A percentile compares a stretch with the other conserved stretches of the same genome.
These are phyloP conservation scores for Trissolcus basalis DNA, from an alignment of 1,140 invertebrate genomes.

Conservation along the genomic window DNA sequence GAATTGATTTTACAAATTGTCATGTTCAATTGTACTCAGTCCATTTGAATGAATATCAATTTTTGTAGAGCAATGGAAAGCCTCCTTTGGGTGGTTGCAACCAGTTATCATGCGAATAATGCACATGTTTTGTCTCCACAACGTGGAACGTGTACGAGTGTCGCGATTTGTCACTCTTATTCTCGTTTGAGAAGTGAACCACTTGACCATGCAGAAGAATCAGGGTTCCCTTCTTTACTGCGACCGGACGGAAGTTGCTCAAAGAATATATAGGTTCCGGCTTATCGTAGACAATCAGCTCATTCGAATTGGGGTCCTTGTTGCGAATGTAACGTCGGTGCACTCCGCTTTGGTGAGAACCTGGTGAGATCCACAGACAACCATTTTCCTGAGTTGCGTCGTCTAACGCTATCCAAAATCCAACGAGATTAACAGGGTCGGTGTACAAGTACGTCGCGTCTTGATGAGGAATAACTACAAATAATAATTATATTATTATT, in stretches of 20 bases:
- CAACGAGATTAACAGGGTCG: conserved; percentile 84
- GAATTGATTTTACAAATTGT: no score
- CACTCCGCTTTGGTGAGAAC: conserved; percentile 90
- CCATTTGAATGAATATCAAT: conserved; percentile 45
- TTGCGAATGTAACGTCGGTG: conserved; percentile 85
- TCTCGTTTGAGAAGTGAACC: conserved; percentile 93
- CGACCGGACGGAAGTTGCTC: conserved; percentile 85
- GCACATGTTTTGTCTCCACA: conserved; percentile 85
- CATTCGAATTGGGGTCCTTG: conserved; percentile 79
- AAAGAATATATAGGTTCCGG: conserved; percentile 84
- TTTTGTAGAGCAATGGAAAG: conserved; percentile 81
- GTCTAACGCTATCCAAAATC: conserved; percentile 96
- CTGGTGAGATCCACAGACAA: conserved; percentile 93
- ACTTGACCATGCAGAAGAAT: conserved; percentile 95
- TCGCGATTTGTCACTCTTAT: conserved; percentile 88
- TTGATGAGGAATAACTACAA: conserved; percentile 67
- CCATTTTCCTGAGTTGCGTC: conserved; percentile 95
- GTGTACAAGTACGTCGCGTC: conserved; percentile 87
- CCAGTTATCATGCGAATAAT: conserved; percentile 92
- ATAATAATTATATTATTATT: no score
- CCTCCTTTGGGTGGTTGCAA: conserved; percentile 81
- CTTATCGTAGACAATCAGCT: conserved; percentile 81
- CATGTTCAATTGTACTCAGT: no score
- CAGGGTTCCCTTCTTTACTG: conserved; percentile 89
- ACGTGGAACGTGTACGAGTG: conserved; percentile 98